These are phyloP conservation scores for Spilarctia lutea DNA, from an alignment of 2,888 invertebrate genomes.

Conservation along the genomic window DNA sequence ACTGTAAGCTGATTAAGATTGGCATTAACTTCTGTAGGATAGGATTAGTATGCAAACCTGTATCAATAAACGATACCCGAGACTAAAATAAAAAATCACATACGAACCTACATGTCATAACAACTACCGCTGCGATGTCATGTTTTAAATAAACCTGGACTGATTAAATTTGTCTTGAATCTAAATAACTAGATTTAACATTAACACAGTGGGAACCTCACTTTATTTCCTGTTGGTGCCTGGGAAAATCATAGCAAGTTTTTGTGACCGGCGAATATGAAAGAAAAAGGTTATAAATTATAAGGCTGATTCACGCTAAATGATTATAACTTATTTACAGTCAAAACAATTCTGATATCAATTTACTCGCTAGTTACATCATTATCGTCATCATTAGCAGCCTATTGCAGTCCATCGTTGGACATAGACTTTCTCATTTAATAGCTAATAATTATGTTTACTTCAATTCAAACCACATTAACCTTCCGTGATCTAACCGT, in stretches of 20 bases:
- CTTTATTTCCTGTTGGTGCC: conserved; percentile 33
- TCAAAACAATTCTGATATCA: not conserved
- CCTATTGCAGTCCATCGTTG: too few relatives aligned
- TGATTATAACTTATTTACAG: not conserved
- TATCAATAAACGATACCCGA: not conserved
- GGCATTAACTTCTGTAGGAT: not conserved
- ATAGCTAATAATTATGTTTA: conserved; percentile 49
- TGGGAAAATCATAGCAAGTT: conserved; percentile 38
- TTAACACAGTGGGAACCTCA: conserved; percentile 54
- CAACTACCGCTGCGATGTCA: not conserved
- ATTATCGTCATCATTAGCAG: too few relatives aligned
- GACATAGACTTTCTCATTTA: not conserved
- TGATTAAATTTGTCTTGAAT: conserved; percentile 56
- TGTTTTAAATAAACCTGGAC: conserved; percentile 43
- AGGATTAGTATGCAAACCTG: not conserved
- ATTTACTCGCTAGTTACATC: conserved; percentile 10
- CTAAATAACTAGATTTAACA: conserved; percentile 51
- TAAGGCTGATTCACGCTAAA: conserved; percentile 17
- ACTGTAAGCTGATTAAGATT: not conserved
- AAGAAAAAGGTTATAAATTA: conserved; percentile 57
- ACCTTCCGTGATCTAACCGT: conserved; percentile 29
- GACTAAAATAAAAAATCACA: not conserved
- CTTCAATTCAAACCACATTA: conserved; percentile 23
- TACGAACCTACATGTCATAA: not conserved
- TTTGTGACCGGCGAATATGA: conserved; percentile 63